These are phyloP conservation scores for Ciconia stormi DNA, from an alignment of 2,113 vertebrate genomes.

Conservation along the genomic window DNA sequence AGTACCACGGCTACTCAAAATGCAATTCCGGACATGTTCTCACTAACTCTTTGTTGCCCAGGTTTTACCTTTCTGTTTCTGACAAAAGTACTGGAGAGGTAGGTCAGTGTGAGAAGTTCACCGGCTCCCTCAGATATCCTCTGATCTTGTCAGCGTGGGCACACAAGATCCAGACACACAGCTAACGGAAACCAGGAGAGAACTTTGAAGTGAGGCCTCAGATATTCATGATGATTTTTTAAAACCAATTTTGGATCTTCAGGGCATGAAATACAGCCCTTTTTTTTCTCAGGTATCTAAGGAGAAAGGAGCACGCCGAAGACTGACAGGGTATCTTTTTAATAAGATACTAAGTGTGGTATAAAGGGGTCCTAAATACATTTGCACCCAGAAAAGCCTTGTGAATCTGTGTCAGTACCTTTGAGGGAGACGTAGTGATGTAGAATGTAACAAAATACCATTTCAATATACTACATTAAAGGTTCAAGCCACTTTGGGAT, in stretches of 20 bases:
- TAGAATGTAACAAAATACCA: not conserved
- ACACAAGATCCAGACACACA: not conserved
- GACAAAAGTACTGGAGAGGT: not conserved
- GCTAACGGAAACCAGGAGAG: not conserved
- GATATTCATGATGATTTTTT: not conserved
- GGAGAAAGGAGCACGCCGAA: not conserved
- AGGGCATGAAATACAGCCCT: not conserved
- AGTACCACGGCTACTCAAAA: not conserved
- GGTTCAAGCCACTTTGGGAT: not conserved
- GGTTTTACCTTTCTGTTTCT: not conserved
- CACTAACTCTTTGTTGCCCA: not conserved
- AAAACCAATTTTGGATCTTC: not conserved
- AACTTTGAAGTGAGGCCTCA: not conserved
- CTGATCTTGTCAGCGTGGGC: not conserved
- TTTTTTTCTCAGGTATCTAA: not conserved
- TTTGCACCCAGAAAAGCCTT: not conserved
- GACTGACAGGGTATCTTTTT: not conserved
- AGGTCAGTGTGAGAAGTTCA: not conserved
- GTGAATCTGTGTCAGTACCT: not conserved
- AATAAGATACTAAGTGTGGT: not conserved
- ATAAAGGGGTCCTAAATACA: not conserved
- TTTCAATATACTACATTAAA: not conserved
- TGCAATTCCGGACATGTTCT: not conserved
- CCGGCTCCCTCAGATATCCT: not conserved
- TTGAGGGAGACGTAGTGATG: not conserved